Percentiles rank a stretch among this genome's conserved stretches.
Evolutionary conservation across 2,113 vertebrate genomes (phyloP).

Genomic region (Syrmaticus mikado): DNA sequence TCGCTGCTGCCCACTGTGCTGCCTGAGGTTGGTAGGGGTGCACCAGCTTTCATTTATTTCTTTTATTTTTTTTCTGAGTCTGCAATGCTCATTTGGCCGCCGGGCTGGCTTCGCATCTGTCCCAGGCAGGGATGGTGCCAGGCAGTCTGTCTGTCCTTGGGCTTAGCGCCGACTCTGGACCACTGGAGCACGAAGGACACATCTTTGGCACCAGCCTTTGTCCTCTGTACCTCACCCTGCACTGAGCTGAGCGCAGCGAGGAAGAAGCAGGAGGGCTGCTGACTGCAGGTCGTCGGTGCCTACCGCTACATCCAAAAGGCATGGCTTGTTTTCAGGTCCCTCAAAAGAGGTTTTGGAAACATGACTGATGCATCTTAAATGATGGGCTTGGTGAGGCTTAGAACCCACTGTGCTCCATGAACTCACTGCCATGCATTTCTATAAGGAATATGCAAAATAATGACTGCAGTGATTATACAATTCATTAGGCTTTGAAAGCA

Average conservation of each 20-base stretch:
- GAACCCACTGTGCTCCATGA: not conserved
- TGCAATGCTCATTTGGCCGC: not conserved
- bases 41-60: not conserved
- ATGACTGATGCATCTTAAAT: not conserved
- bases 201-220: not conserved
- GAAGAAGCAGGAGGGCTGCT: not conserved
- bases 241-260: fast-evolving
- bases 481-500: conserved; percentile 56
- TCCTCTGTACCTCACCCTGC: not conserved
- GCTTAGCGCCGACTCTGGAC: not conserved
- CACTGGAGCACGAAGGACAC: not conserved
- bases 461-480: conserved; percentile 52
- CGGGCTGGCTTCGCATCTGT: not conserved
- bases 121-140: not conserved
- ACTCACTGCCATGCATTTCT: not conserved
- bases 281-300: fast-evolving
- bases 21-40: not conserved
- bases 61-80: not conserved
- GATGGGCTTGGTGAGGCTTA: not conserved
- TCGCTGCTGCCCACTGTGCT: fast-evolving
- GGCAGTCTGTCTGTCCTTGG: not conserved
- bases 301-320: not conserved
- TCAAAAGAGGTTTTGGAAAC: not conserved
- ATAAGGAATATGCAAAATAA: conserved; percentile 28
- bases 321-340: fast-evolving